Percentiles rank a stretch among this genome's conserved stretches.
Evolutionary conservation across 2,888 invertebrate genomes (phyloP).

Genomic region (Nomada flava): DNA sequence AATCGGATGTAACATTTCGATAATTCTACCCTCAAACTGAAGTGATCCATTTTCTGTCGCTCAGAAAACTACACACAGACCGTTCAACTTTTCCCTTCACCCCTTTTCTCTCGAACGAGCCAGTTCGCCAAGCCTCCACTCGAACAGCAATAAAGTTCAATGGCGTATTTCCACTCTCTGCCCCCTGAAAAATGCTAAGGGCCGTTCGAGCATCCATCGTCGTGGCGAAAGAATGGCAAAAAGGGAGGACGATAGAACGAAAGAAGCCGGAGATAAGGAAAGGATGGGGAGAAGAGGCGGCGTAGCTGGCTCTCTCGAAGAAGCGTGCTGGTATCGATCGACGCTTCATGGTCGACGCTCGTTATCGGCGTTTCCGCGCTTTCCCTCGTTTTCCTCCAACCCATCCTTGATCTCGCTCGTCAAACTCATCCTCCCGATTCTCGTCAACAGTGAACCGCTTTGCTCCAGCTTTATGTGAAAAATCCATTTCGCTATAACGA

Average conservation of each 20-base stretch:
- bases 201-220: conserved; percentile 48
- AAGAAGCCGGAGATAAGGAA: conserved; percentile 31
- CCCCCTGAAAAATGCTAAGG: conserved; percentile 47
- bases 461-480: conserved; percentile 36
- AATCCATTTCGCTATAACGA: conserved; percentile 62
- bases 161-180: conserved; percentile 56
- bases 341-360: conserved; percentile 65
- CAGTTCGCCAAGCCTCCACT: conserved; percentile 30
- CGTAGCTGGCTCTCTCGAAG: conserved; percentile 57
- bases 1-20: neutral
- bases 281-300: conserved; percentile 39
- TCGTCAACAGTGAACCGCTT: conserved; percentile 57
- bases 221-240: conserved; percentile 32
- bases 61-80: neutral
- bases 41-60: conserved; percentile 1
- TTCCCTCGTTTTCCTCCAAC: conserved; percentile 63
- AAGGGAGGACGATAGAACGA: conserved; percentile 9
- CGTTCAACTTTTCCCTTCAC: neutral
- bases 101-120: neutral
- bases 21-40: neutral
- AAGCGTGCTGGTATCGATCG: conserved; percentile 64
- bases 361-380: conserved; percentile 69
- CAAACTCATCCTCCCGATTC: neutral
- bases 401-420: conserved; percentile 37
- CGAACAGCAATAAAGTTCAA: conserved; percentile 57